Evolutionary conservation across 1,140 invertebrate species (phyloP).

Genomic region (Liolophura sinensis): DNA sequence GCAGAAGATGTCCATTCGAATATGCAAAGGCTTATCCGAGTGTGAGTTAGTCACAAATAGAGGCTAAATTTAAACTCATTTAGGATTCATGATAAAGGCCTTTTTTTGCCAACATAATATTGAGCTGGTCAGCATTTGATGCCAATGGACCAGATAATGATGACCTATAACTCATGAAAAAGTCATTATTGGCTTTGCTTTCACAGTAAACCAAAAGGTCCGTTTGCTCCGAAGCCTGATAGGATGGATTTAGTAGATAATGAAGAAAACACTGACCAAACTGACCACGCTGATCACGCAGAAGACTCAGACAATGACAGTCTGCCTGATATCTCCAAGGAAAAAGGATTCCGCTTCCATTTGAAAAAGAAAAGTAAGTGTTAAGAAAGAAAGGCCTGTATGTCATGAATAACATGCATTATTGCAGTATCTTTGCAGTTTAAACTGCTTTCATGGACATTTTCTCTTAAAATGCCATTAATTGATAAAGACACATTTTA

Average conservation of each 20-base stretch:
- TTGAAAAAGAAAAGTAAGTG: slow-evolving; percentile 53
- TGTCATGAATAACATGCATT: neutral
- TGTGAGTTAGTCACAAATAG: too few relatives aligned
- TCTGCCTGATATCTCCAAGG: slow-evolving; percentile 48
- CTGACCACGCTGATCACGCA: slow-evolving; percentile 1
- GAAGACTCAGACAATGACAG: slow-evolving; percentile 36
- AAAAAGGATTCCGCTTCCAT: slow-evolving; percentile 55
- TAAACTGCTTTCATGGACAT: neutral
- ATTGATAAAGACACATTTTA: neutral
- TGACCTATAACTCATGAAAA: slow-evolving; percentile 1
- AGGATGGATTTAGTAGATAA: slow-evolving; percentile 33
- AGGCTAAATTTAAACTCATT: too few relatives aligned
- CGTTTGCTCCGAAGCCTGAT: slow-evolving; percentile 14
- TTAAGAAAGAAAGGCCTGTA: neutral
- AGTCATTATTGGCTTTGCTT: neutral
- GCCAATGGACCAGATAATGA: neutral
- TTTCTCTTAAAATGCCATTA: neutral
- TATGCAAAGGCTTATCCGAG: too few relatives aligned
- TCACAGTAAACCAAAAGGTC: slow-evolving; percentile 13
- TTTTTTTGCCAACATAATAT: neutral
- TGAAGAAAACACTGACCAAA: slow-evolving; percentile 22
- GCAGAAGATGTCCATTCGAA: too few relatives aligned
- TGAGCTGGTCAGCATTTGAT: too few relatives aligned
- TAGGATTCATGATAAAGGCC: neutral
- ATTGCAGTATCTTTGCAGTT: neutral